Base-by-base conservation (phyloP, 2,113 vertebrate genomes). In the Leucopsar rothschildi region DNA sequence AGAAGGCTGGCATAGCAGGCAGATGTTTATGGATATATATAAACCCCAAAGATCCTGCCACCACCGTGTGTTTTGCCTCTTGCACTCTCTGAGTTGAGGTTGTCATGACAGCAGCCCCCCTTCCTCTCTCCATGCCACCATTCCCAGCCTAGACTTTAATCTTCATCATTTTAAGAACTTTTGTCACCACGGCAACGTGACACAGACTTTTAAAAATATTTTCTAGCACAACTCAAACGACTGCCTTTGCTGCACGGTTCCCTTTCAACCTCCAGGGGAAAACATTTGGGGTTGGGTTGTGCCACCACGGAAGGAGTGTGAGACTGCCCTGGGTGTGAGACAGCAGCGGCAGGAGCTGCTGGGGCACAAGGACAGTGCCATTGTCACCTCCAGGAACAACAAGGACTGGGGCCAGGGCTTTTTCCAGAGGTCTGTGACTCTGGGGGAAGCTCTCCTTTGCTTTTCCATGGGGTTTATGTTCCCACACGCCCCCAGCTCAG, bases 91-190 rank as follows among this genome's bases (percentile, higher is more conserved):
- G 79, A 93, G 92, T 94, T 40, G 90, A 77, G 39, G 76, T 61
- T 95, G 92, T 40, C 90, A 81, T 91, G 95, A 71, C 92, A 88
- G 88, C 95, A 96, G 90, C 86, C 92, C 88, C 93, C 87, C 80
- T 93, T 65, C 60, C 75, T 76, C 86, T 91, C 85, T 56, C 83
- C 82, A 47, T 88, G 93, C 83, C 95, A 94, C 82, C 86, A 53
- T 60, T 93, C 92, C 69, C 82, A 94, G 86, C 88, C 82, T 49
- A 33, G 69, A 86, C 93, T 96, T 95, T 88, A 83, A 90, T 94
- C 90, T 92, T 70, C 76, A 76, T 88, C 85, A 57, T 92, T 92
- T 92, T 83, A 90, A 96, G 86, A 96, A 97, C 95, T 96, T 95
- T 94, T 92, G 64, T 96, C 93, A 84, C 95, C 95, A 96, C 10